phyloP scores from a whole-genome alignment of 2,113 vertebrate species.

The Propithecus coquereli region DNA sequence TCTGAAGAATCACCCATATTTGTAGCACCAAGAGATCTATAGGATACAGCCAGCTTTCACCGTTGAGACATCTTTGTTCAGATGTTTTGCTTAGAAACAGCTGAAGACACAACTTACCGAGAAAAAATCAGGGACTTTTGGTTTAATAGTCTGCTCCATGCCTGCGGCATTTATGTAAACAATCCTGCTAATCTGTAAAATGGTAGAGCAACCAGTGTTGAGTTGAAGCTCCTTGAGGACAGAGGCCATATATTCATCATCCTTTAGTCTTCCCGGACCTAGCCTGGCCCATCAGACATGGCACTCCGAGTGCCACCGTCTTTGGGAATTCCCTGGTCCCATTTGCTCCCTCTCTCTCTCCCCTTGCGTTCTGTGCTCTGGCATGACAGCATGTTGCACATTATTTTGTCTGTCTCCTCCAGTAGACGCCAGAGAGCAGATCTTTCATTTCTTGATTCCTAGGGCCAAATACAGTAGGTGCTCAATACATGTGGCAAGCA shows the following conservation, averaged over 20 bases:
- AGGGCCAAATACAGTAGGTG: not conserved
- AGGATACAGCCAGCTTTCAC: not conserved
- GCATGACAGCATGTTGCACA: too few species aligned
- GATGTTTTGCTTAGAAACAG: not conserved
- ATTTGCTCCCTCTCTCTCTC: not conserved
- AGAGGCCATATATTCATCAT: not conserved
- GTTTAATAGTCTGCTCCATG: not conserved
- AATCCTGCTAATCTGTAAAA: not conserved
- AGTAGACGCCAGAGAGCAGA: not conserved
- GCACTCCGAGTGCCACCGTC: not conserved
- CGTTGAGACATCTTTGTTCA: not conserved
- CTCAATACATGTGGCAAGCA: not conserved
- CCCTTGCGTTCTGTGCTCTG: accelerated
- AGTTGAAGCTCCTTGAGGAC: not conserved
- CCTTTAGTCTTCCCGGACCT: not conserved
- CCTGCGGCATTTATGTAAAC: not conserved
- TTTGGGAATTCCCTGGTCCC: not conserved
- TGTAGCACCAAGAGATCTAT: not conserved
- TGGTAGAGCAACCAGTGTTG: not conserved
- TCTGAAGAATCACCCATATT: not conserved
- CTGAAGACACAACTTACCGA: not conserved
- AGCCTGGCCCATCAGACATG: not conserved
- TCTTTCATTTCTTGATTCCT: not conserved
- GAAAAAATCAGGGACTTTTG: not conserved
- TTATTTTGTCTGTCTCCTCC: not conserved